Evolutionary conservation across 2,797 vertebrate genomes (phyloP), one percentile per base, ranked within the genome.

Genomic region (Syndactyla subalaris): DNA sequence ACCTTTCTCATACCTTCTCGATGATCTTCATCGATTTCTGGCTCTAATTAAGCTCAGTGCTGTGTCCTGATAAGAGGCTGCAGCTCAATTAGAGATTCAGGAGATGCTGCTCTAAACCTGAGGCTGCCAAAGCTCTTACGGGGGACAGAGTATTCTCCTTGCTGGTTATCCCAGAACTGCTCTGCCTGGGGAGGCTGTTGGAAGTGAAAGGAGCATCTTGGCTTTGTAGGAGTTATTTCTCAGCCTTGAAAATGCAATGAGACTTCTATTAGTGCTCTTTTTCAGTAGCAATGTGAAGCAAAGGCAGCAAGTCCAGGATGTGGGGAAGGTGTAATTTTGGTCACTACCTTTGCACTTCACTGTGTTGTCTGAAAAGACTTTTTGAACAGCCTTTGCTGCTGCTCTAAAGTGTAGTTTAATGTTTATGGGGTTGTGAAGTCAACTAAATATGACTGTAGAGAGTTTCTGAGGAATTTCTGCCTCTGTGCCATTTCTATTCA

Each of bases 31-130:
- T 96, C 1, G 91, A 95, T 96, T 91, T 71, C 72, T 39, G 38
- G 77, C 83, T 88, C 87, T 93, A 92, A 94, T 94, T 94, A 95
- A 95, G 62, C 81, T 72, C 72, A 45, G 70, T 55, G 81, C 68
- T 91, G 55, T 55, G 14, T 83, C 74, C 74, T 88, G 68, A 55
- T 93, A 85, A 91, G 63, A 43, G 81, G 49, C 71, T 85, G 51
- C 46, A 22, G 68, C 88, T 77, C 65, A 80, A 4, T 95, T 80
- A 81, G 5, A 79, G 78, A 71, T 87, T 27, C 48, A 27, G 61
- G 67, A 85, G 75, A 41, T 85, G 68, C 23, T 59, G 36, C 41
- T 10, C 20, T 65, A 48, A 80, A n/a, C 54, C 46, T 74, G 46
- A 30, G 41, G 15, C n/a, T 61, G 49, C 54, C 26, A 39, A 17